Percentiles rank a stretch among this genome's conserved stretches.
phyloP scores from a whole-genome alignment of 2,113 vertebrate species.

The Paratilapia polleni region DNA sequence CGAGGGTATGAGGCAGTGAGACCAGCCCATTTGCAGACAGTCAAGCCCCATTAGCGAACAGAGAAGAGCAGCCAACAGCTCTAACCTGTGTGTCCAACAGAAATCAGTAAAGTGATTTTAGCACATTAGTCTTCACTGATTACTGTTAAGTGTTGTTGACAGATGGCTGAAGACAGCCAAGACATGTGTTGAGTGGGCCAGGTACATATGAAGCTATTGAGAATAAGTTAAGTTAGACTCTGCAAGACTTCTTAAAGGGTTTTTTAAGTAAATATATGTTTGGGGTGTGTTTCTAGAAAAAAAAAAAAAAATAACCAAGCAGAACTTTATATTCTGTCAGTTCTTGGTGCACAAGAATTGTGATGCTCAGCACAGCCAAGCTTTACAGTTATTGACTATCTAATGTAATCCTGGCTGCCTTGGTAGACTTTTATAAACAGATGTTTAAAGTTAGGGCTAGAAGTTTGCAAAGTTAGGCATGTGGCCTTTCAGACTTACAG shows the following conservation, averaged over 20 bases:
- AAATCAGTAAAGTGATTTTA: slow-evolving; percentile 22
- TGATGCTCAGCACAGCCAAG: background rate
- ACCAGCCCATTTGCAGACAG: slow-evolving; percentile 40
- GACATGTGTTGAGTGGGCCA: background rate
- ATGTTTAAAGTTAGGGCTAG: background rate
- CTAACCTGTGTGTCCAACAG: background rate
- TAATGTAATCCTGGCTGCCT: background rate
- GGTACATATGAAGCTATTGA: background rate
- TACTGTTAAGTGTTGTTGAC: background rate
- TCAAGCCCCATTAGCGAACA: slow-evolving; percentile 57
- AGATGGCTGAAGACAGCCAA: background rate
- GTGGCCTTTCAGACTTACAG: too few species aligned
- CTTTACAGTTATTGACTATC: background rate
- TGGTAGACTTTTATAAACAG: background rate
- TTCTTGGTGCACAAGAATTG: background rate
- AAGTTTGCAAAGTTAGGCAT: background rate
- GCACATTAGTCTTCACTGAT: slow-evolving; percentile 20
- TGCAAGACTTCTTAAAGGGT: background rate
- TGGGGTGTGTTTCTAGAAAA: background rate
- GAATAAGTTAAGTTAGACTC: background rate
- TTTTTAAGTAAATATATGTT: background rate
- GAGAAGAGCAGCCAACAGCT: slow-evolving; percentile 37
- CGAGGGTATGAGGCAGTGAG: slow-evolving; percentile 52
- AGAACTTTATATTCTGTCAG: background rate
- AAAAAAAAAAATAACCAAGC: background rate